These are phyloP conservation scores for Cavia porcellus DNA, from an alignment of 2,113 vertebrate genomes.

Conservation along the genomic window DNA sequence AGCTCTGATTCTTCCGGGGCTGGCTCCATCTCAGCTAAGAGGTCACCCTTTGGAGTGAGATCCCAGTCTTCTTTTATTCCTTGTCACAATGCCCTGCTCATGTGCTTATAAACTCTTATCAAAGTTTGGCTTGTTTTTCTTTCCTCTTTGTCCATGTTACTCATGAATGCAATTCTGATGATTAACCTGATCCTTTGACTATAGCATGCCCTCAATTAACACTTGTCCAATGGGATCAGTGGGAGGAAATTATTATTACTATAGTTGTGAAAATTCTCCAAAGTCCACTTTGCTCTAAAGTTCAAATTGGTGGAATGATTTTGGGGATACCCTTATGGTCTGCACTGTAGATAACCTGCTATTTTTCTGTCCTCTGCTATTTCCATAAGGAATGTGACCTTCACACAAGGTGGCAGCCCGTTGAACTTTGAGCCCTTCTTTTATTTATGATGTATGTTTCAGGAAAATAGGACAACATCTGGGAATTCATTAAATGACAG, in stretches of 20 bases:
- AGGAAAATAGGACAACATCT: background rate
- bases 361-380: background rate
- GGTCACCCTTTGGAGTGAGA: background rate
- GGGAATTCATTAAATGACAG: constrained; percentile 71
- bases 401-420: background rate
- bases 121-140: background rate
- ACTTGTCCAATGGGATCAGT: constrained; percentile 12
- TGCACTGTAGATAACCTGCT: accelerated
- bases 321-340: background rate
- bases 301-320: background rate
- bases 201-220: background rate
- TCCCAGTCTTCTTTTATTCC: background rate
- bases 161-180: background rate
- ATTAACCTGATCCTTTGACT: too few species aligned
- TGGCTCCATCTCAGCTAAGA: background rate
- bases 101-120: background rate
- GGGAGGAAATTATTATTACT: background rate
- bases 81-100: too few species aligned
- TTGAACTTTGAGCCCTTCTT: constrained; percentile 13
- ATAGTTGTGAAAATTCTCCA: background rate
- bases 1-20: background rate
- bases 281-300: background rate
- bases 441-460: constrained; percentile 58
- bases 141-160: background rate
- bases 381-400: background rate